Base-by-base conservation (phyloP, 1,140 invertebrate genomes). In the Parapsyche elsis region DNA sequence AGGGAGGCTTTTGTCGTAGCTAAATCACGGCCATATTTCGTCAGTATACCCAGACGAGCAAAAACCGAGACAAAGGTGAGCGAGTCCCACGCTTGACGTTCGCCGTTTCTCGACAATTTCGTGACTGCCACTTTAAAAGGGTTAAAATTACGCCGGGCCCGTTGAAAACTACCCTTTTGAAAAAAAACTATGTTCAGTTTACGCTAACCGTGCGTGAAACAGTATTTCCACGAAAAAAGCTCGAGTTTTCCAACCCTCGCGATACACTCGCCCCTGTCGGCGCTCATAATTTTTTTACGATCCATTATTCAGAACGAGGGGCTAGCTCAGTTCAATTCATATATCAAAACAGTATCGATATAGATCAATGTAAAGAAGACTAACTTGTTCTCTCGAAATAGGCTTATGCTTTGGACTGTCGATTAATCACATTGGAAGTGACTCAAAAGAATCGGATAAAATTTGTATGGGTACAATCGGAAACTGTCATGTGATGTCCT, bases 11-110 rank as follows among this genome's bases (percentile, higher is more conserved):
- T 77, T 77, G 75, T 67, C 57, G 59, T 12, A 16, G 21, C 59
- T 44, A 77, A 77, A 77, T 67, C 75, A 30, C 57, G 14, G 57
- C 75, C 57, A 77, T 77, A 77, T 77, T 77, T 77, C 53, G 75
- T 74, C n/a, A 14, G 38, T n/a, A 9, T 49, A 10, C 21, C 19
- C 73, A 46, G 30, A 46, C 24, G 71, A 19, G 24, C 23, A 75
- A 46, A 57, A 57, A 75, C 49, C 21, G 64, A 30, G 64, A 67
- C 64, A 67, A 67, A 67, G 64, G 64, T 67, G n/a, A 14, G 21
- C 21, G 59, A 21, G 59, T 1, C 53, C 53, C 45, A 12, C 12
- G 45, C 45, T 5, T 46, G 53, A 59, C 9, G n/a, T n/a, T n/a
- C n/a, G 10, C 49, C 49, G 16, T 19, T 10, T 53, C 49, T 53